Conservation (phyloP, 2,797 vertebrate species). For the Philypnodon macrostomus region DNA sequence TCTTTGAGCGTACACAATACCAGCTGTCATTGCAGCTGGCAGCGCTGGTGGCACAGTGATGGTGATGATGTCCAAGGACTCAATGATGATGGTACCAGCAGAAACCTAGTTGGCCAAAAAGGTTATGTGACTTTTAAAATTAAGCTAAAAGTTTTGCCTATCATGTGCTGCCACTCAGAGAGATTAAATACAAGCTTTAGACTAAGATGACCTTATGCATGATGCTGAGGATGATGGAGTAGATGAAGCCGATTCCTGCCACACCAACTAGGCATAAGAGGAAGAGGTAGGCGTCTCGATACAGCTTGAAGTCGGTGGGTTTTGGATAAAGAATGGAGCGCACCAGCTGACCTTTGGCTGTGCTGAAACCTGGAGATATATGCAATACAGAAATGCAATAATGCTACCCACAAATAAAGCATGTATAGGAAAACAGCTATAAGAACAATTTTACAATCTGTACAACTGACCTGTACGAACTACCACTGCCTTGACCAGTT, state of each 20-base stretch:
- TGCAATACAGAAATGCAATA: not conserved
- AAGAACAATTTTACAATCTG: not conserved
- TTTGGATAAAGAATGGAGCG: slow-evolving; percentile 97
- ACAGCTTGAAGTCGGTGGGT: slow-evolving; percentile 97
- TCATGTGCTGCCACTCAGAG: too few relatives aligned
- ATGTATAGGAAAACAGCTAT: not conserved
- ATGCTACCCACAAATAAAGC: not conserved
- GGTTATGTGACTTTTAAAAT: too few relatives aligned
- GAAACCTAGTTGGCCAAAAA: slow-evolving; percentile 82
- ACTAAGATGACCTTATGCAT: slow-evolving; percentile 80
- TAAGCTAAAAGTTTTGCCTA: not conserved
- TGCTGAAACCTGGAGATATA: slow-evolving; percentile 85
- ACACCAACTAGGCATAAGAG: slow-evolving; percentile 92
- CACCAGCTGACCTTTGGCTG: slow-evolving; percentile 95
- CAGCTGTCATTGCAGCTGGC: slow-evolving; percentile 95
- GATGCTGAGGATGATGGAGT: slow-evolving; percentile 88
- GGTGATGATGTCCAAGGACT: slow-evolving; percentile 97
- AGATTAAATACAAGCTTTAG: slow-evolving; percentile 1
- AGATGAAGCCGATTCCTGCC: slow-evolving; percentile 91
- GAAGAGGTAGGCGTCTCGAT: slow-evolving; percentile 96
- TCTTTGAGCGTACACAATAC: slow-evolving; percentile 94
- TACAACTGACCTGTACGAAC: slow-evolving; percentile 85
- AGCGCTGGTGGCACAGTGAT: slow-evolving; percentile 97
- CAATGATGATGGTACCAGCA: slow-evolving; percentile 84
- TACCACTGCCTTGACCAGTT: slow-evolving; percentile 93